These are phyloP conservation scores for Argynnis bischoffii DNA, from an alignment of 2,888 invertebrate genomes.

Conservation along the genomic window DNA sequence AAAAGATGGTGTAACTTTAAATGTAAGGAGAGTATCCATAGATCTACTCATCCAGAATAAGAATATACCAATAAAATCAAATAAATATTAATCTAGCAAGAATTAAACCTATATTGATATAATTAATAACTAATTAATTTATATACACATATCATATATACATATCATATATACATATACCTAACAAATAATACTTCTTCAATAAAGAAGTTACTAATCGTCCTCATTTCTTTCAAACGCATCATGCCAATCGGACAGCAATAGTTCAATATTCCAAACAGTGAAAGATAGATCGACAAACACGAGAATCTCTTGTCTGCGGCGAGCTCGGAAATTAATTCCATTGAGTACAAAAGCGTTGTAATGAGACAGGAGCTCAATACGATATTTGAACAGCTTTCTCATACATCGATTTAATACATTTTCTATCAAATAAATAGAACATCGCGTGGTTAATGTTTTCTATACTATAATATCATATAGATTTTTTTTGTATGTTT, in stretches of 20 bases:
- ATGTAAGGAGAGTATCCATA: too few species aligned
- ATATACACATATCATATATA: too few species aligned
- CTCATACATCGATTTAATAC: conserved; percentile 2
- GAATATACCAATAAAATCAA: background rate
- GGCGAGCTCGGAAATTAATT: conserved; percentile 69
- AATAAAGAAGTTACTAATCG: background rate
- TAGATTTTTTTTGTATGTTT: too few species aligned
- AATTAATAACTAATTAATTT: too few species aligned
- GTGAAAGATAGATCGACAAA: conserved; percentile 53
- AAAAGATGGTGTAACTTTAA: too few species aligned
- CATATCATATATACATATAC: too few species aligned
- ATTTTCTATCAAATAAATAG: background rate
- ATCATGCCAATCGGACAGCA: conserved; percentile 31
- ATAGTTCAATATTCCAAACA: conserved; percentile 36
- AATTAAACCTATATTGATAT: too few species aligned
- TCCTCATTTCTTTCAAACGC: background rate
- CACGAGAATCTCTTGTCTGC: conserved; percentile 66
- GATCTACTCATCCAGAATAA: too few species aligned
- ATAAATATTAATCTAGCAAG: background rate
- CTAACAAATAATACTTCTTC: too few species aligned
- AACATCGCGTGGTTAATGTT: too few species aligned
- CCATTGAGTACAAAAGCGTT: conserved; percentile 59
- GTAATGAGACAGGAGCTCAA: conserved; percentile 55
- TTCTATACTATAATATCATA: too few species aligned
- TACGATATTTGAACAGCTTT: conserved; percentile 37